Conservation (phyloP, 2,113 vertebrate genomes). For the Ptyas mucosa region DNA sequence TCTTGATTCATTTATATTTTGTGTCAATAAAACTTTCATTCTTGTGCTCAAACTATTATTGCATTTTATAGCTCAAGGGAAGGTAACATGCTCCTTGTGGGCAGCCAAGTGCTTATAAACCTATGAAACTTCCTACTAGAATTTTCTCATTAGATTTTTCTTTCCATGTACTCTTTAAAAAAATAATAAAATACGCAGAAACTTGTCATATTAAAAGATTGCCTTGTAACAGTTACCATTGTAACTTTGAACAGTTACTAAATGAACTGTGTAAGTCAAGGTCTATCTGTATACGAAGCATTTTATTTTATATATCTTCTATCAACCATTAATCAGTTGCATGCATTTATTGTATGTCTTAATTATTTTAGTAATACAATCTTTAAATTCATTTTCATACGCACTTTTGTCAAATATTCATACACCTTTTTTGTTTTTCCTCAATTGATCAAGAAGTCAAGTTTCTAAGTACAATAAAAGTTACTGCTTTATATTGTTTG, state of each 20-base stretch:
- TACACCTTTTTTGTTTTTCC: background rate
- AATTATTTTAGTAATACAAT: background rate
- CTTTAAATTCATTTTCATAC: background rate
- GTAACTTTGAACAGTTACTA: no score
- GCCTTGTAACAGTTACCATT: background rate
- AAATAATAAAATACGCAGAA: background rate
- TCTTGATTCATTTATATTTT: background rate
- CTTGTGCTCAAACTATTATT: background rate
- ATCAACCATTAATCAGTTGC: background rate
- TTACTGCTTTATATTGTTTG: background rate
- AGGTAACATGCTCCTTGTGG: background rate
- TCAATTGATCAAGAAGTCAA: background rate
- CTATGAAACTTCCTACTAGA: background rate
- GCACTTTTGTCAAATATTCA: background rate
- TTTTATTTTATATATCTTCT: background rate
- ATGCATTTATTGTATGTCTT: background rate
- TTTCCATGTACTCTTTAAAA: background rate
- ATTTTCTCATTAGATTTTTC: background rate
- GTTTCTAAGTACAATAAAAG: background rate
- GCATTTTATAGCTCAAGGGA: background rate
- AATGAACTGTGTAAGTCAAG: no score
- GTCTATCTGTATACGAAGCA: background rate
- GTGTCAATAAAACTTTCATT: background rate
- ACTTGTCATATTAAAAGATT: background rate
- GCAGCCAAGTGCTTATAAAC: background rate